Evolutionary conservation across 2,888 invertebrate genomes (phyloP).

Genomic region (Caenorhabditis macrosperma): DNA sequence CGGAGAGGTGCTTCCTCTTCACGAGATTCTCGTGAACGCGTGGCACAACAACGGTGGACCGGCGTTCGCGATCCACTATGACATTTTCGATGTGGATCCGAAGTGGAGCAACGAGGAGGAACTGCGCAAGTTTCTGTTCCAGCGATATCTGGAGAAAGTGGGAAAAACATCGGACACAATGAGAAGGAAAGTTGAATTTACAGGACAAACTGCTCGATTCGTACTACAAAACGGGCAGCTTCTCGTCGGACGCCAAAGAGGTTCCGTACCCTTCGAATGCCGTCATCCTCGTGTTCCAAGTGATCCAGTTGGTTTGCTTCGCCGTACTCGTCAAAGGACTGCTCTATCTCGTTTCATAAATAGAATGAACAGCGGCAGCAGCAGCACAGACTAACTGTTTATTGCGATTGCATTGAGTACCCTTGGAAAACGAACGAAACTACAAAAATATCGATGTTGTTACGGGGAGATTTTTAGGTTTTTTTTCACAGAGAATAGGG

Average conservation of each 20-base stretch:
- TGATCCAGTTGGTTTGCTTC: conserved; percentile 16
- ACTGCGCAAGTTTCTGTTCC: conserved; percentile 90
- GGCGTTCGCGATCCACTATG: conserved; percentile 68
- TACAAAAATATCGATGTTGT: conserved; percentile 43
- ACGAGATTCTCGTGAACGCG: conserved; percentile 50
- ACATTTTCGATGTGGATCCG: conserved; percentile 66
- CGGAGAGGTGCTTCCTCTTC: conserved; percentile 61
- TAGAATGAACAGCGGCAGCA: background rate
- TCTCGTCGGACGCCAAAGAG: conserved; percentile 55
- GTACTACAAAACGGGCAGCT: conserved; percentile 68
- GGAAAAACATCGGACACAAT: conserved; percentile 79
- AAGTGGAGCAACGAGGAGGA: conserved; percentile 84
- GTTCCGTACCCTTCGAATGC: conserved; percentile 20
- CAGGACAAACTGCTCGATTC: conserved; percentile 69
- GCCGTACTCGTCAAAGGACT: conserved; percentile 1
- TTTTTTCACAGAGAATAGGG: background rate
- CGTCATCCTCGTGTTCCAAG: conserved; percentile 27
- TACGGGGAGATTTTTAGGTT: conserved; percentile 3
- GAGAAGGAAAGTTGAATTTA: background rate
- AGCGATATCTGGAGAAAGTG: conserved; percentile 89
- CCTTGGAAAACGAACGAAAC: conserved; percentile 38
- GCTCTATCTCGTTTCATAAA: conserved; percentile 4
- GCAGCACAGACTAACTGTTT: conserved; percentile 27
- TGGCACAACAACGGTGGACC: conserved; percentile 28
- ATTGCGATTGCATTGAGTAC: conserved; percentile 48